phyloP scores from a whole-genome alignment of 2,888 invertebrate species.

The Parelbella ahira region DNA sequence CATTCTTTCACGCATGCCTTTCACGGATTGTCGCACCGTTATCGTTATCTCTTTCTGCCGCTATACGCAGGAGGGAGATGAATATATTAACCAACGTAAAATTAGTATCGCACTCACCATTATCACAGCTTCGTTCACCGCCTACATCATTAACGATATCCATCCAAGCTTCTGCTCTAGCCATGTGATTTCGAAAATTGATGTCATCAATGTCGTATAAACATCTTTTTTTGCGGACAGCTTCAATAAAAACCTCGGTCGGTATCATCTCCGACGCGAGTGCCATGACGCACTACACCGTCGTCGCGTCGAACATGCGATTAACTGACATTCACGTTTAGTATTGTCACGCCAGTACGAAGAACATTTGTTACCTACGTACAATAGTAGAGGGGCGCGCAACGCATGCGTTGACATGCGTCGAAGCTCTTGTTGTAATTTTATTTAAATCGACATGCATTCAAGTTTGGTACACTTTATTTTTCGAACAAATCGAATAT shows the following conservation, averaged over 20 bases:
- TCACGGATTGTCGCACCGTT: too few species aligned
- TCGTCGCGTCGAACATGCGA: constrained; percentile 1
- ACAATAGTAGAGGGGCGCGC: too few species aligned
- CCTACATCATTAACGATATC: neutral
- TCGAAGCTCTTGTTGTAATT: too few species aligned
- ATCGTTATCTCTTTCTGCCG: neutral
- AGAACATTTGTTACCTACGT: too few species aligned
- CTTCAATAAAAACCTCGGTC: neutral
- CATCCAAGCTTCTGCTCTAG: neutral
- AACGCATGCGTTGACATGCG: too few species aligned
- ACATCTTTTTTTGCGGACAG: constrained; percentile 1
- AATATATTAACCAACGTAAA: neutral
- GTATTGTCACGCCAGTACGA: too few species aligned
- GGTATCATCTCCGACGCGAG: neutral
- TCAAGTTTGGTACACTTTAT: too few species aligned
- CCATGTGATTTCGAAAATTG: neutral
- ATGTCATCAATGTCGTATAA: neutral
- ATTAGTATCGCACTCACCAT: constrained; percentile 5
- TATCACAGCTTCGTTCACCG: neutral
- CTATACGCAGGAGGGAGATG: neutral
- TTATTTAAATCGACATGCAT: too few species aligned
- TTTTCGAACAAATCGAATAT: too few species aligned
- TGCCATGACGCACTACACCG: neutral
- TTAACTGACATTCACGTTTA: too few species aligned
- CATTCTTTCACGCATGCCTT: neutral